Conservation (phyloP, 2,113 vertebrate species). For the Mustelus asterias region DNA sequence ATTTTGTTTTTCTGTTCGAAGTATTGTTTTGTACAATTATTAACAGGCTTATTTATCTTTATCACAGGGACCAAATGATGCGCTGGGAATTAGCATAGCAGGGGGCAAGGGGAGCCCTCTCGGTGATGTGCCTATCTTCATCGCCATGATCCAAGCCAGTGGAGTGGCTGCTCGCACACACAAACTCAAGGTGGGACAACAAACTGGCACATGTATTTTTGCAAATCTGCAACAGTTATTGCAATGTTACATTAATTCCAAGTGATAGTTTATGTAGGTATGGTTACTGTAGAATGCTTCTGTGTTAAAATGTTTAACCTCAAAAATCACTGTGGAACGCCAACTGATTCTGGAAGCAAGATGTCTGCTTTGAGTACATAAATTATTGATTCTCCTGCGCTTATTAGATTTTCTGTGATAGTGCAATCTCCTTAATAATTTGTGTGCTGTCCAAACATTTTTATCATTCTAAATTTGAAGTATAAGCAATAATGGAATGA, state of each 20-base stretch:
- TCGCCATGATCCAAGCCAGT: conserved; percentile 94
- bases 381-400: not conserved
- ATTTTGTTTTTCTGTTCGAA: not conserved
- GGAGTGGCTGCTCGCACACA: conserved; percentile 84
- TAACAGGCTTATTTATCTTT: not conserved
- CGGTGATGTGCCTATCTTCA: conserved; percentile 88
- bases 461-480: not conserved
- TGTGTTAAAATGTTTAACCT: not conserved
- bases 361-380: not conserved
- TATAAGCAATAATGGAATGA: not conserved
- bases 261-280: not conserved
- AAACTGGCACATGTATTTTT: not conserved
- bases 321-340: not conserved
- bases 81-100: conserved; percentile 89
- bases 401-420: not conserved
- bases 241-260: not conserved
- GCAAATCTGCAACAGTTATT: not conserved
- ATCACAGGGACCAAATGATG: conserved; percentile 70
- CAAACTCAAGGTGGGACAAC: conserved; percentile 69
- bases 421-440: not conserved
- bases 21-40: not conserved
- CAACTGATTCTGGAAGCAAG: not conserved
- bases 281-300: not conserved
- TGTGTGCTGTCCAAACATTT: not conserved
- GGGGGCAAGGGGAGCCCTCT: conserved; percentile 89